Percentiles rank a stretch among this genome's conserved stretches.
Conservation (phyloP, 2,888 invertebrate species). For the Celastrina argiolus region DNA sequence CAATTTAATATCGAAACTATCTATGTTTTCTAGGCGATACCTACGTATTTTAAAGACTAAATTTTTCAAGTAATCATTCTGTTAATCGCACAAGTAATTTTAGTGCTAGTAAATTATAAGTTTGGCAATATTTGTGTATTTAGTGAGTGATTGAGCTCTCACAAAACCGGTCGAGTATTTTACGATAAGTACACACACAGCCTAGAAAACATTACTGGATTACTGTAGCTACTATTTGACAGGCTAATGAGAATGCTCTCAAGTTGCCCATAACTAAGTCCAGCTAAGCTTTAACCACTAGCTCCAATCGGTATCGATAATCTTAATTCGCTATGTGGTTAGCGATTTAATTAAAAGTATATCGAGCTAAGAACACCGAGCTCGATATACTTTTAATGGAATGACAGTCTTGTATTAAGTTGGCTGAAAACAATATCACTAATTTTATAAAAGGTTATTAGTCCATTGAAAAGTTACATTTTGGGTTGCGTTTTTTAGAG, state of each 20-base stretch:
- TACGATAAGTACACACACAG: neutral
- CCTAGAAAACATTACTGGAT: neutral
- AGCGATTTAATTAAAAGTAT: neutral
- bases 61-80: too few relatives aligned
- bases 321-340: neutral
- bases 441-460: neutral
- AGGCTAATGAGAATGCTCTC: neutral
- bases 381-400: neutral
- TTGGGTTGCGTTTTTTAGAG: too few relatives aligned
- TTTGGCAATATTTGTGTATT: neutral
- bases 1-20: neutral
- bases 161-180: slow-evolving; percentile 9
- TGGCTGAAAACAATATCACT: neutral
- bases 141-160: neutral
- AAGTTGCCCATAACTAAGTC: neutral
- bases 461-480: too few relatives aligned
- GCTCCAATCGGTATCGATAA: neutral
- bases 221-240: neutral
- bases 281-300: neutral
- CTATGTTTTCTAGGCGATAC: too few relatives aligned
- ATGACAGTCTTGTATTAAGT: neutral
- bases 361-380: slow-evolving; percentile 8
- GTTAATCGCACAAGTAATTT: neutral
- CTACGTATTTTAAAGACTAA: too few relatives aligned
- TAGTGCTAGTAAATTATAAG: neutral